These are phyloP conservation scores for Stichodactyla helianthus DNA, from an alignment of 64 coral and sea anemone species.

Conservation along the genomic window DNA sequence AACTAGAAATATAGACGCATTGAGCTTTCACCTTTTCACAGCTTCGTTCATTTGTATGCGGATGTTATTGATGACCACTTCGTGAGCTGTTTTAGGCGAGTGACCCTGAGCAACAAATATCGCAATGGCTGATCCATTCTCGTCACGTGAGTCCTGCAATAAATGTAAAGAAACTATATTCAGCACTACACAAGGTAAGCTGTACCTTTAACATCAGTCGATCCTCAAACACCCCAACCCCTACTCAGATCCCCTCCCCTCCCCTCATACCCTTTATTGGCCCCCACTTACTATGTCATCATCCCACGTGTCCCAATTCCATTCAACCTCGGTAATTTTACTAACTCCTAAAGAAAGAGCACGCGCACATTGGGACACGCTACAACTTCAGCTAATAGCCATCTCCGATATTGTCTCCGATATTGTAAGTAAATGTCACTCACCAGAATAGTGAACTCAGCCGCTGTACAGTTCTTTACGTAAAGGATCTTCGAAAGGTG, in stretches of 20 bases:
- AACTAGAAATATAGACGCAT: not conserved
- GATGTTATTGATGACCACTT: conserved; percentile 1
- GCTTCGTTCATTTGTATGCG: not conserved
- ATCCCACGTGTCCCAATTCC: too few relatives aligned
- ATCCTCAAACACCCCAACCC: not conserved
- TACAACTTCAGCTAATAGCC: too few relatives aligned
- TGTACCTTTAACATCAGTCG: not conserved
- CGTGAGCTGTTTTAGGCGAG: not conserved
- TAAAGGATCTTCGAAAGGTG: conserved; percentile 46
- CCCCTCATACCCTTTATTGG: too few relatives aligned
- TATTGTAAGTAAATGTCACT: not conserved
- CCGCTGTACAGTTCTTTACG: conserved; percentile 37
- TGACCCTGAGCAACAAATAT: not conserved
- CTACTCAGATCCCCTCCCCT: too few relatives aligned
- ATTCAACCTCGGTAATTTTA: too few relatives aligned
- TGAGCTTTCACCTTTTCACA: not conserved
- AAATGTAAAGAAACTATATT: not conserved
- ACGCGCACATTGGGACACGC: too few relatives aligned
- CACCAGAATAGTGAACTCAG: conserved; percentile 58
- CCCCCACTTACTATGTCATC: too few relatives aligned
- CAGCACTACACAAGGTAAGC: not conserved
- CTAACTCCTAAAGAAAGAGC: too few relatives aligned
- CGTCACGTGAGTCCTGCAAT: not conserved
- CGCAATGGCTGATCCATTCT: not conserved
- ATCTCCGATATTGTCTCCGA: too few relatives aligned